phyloP scores from a whole-genome alignment of 2,888 invertebrate species.

The Leucoma salicis region DNA sequence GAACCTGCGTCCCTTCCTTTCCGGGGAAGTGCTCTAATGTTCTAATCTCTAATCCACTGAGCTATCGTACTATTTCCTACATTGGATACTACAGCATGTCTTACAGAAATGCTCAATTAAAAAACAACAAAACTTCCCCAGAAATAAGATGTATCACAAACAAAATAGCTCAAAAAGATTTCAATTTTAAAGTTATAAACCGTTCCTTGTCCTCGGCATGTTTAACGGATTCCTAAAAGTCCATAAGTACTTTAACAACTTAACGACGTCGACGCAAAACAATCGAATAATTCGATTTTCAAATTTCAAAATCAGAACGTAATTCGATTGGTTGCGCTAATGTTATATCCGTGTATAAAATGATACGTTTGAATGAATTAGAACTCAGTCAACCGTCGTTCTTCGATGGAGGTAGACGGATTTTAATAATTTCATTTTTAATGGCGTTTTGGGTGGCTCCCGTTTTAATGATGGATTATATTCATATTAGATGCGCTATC shows the following conservation, averaged over 20 bases:
- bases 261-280: constrained; percentile 37
- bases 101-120: too few species aligned
- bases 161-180: neutral
- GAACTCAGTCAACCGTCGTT: constrained; percentile 51
- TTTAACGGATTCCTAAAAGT: constrained; percentile 25
- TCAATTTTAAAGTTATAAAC: neutral
- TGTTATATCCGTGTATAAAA: constrained; percentile 70
- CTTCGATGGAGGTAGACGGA: constrained; percentile 39
- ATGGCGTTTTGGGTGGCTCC: constrained; percentile 51
- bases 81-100: too few species aligned
- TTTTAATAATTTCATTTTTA: constrained; percentile 46
- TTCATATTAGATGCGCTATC: constrained; percentile 47
- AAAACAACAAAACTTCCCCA: too few species aligned
- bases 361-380: constrained; percentile 64
- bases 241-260: constrained; percentile 32
- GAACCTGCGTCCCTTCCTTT: too few species aligned
- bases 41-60: too few species aligned
- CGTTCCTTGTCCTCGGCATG: neutral
- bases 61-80: too few species aligned
- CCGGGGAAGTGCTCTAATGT: too few species aligned
- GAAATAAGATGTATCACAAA: too few species aligned
- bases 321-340: constrained; percentile 69
- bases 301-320: constrained; percentile 67
- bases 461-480: constrained; percentile 43
- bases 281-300: constrained; percentile 68